These are phyloP conservation scores for Pseudanteris insignis DNA, from an alignment of 2,888 invertebrate species.

Conservation along the genomic window DNA sequence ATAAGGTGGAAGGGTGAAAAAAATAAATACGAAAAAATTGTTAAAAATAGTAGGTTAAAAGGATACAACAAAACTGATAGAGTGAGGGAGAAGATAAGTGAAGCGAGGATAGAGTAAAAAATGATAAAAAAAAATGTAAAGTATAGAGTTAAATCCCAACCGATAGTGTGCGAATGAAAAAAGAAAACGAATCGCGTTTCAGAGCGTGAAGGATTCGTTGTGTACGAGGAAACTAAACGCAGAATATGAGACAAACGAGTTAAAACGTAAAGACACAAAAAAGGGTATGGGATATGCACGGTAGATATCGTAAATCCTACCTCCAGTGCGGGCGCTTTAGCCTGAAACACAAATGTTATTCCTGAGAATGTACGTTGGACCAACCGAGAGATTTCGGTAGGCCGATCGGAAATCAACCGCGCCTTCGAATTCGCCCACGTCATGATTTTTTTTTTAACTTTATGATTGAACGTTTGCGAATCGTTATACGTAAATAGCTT, in stretches of 20 bases:
- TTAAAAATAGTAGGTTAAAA: no score
- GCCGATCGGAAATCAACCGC: slow-evolving; percentile 16
- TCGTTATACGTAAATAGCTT: slow-evolving; percentile 9
- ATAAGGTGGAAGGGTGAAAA: no score
- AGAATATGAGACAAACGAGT: slow-evolving; percentile 30
- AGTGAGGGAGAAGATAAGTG: no score
- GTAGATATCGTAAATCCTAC: slow-evolving; percentile 61
- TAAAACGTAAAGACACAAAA: slow-evolving; percentile 30
- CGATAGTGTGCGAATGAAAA: slow-evolving; percentile 20
- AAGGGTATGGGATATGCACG: slow-evolving; percentile 48
- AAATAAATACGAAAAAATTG: no score
- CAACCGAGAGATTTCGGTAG: slow-evolving; percentile 30
- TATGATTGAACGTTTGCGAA: neutral
- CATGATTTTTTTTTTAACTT: slow-evolving; percentile 4
- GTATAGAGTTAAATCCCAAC: slow-evolving; percentile 1
- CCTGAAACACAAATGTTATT: slow-evolving; percentile 65
- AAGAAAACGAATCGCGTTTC: slow-evolving; percentile 18
- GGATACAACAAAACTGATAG: no score
- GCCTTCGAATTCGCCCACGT: slow-evolving; percentile 12
- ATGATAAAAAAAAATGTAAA: neutral
- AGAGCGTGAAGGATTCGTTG: slow-evolving; percentile 21
- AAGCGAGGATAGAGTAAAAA: no score
- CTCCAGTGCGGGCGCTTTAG: slow-evolving; percentile 64
- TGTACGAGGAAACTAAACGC: slow-evolving; percentile 28
- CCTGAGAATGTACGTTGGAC: slow-evolving; percentile 54